Evolutionary conservation across 2,797 vertebrate species (phyloP), one percentile per base, ranked within the genome.

Genomic region (Enteromius mattozi): DNA sequence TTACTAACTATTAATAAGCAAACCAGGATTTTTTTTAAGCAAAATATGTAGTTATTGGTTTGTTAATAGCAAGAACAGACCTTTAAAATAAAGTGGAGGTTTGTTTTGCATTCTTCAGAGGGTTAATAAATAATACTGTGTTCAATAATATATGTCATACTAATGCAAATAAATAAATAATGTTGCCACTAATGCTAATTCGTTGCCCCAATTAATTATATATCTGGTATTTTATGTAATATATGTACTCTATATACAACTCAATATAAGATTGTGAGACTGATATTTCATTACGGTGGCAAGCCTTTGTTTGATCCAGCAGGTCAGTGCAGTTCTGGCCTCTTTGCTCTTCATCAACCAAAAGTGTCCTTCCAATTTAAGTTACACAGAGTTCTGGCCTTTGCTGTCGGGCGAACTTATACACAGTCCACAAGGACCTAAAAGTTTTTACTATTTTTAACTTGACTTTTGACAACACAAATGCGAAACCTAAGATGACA

Each of bases 391-490:
- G 71, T 24, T 84, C 51, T 78, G 82, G 82, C 82, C 75, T 78
- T 69, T 78, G 47, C 65, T 84, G 74, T 78, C 19, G 27, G 14
- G 14, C 35, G 14, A 42, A 70, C 54, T 33, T 47, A 21, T 27
- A 27, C 14, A 63, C 66, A 61, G 76, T 63, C 76, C 54, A 51
- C 14, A 2, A 30, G 47, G 66, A 59, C 54, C 42, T 21, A 27
- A 49, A 78, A 61, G 65, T 84, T 70, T 37, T 16, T 21, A 37
- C 54, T 71, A 78, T 71, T 84, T 84, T 72, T 84, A 72, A 79
- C 83, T 70, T 71, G 65, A 70, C 82, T 84, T 79, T 47, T 79
- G 83, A 69, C 27, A 79, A 79, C 24, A 75, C 47, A 71, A 79
- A 72, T 71, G 66, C 12, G 21, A 79, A 79, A 79, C 37, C 54